phyloP scores from a whole-genome alignment of 2,113 vertebrate species.

The Eretmochelys imbricata region DNA sequence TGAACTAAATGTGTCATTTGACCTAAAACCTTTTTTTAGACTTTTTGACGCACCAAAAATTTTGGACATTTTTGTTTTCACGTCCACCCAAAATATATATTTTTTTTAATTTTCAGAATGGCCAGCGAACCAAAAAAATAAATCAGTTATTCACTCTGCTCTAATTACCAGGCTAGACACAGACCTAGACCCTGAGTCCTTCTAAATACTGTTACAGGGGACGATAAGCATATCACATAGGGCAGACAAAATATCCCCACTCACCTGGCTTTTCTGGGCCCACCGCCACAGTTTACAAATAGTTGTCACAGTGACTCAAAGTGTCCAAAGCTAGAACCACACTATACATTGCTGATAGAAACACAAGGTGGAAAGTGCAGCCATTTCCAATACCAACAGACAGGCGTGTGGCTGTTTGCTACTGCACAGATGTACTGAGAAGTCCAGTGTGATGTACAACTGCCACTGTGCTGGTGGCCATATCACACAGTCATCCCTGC shows the following conservation, averaged over 20 bases:
- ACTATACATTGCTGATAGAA: not conserved
- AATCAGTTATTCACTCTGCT: not conserved
- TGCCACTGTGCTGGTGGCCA: not conserved
- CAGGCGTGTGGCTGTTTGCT: not conserved
- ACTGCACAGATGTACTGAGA: accelerated
- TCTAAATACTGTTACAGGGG: not conserved
- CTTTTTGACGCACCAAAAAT: not conserved
- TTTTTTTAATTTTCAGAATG: not conserved
- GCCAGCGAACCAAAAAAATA: not conserved
- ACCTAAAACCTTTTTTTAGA: not conserved
- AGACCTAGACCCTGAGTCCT: not conserved
- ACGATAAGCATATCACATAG: accelerated
- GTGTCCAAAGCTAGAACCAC: not conserved
- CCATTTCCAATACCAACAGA: not conserved
- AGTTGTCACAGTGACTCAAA: accelerated
- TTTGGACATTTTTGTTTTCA: not conserved
- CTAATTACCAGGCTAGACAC: not conserved
- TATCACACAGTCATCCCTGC: not conserved
- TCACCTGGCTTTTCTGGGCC: not conserved
- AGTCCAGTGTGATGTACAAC: not conserved
- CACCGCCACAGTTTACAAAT: accelerated
- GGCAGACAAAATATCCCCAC: not conserved
- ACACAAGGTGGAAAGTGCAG: not conserved
- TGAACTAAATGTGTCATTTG: not conserved
- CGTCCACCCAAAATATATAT: too few species aligned